These are phyloP conservation scores for Astropecten irregularis DNA, from an alignment of 53 echinoderm and acorn worm genomes.

Conservation along the genomic window DNA sequence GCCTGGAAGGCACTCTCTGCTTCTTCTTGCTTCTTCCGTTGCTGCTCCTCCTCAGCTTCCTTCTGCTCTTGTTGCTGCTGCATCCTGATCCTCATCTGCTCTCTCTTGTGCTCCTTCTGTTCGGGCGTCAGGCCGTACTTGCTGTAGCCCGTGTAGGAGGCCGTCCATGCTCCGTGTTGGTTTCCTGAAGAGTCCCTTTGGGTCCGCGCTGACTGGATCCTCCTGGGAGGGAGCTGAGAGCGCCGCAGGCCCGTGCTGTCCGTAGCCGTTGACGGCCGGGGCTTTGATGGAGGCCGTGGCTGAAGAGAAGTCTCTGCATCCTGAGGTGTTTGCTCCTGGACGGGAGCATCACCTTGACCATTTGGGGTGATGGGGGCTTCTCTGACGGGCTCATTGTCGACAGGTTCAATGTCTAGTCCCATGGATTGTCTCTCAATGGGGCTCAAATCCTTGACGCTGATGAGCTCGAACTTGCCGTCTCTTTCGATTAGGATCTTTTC, in stretches of 20 bases:
- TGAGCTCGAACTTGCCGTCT: conserved; percentile 89
- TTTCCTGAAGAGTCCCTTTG: conserved; percentile 38
- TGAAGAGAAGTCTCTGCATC: conserved; percentile 15
- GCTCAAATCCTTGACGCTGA: conserved; percentile 77
- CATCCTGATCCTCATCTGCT: conserved; percentile 63
- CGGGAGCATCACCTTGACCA: conserved; percentile 32
- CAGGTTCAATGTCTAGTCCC: conserved; percentile 51
- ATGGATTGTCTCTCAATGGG: conserved; percentile 74
- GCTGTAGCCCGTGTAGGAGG: conserved; percentile 61
- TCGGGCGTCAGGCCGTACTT: conserved; percentile 88
- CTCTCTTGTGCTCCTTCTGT: conserved; percentile 79
- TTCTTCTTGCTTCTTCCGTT: conserved; percentile 73
- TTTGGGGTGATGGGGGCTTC: not conserved
- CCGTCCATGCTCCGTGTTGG: not conserved
- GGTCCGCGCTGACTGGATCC: conserved; percentile 76
- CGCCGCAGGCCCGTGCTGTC: conserved; percentile 36
- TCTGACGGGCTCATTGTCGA: not conserved
- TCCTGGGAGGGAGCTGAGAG: conserved; percentile 48
- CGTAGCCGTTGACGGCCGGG: conserved; percentile 78
- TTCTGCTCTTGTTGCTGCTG: conserved; percentile 70
- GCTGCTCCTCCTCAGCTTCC: conserved; percentile 73
- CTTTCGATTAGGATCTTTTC: conserved; percentile 83
- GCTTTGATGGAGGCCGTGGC: not conserved
- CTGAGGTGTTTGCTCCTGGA: conserved; percentile 3
- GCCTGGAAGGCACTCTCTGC: conserved; percentile 81